These are phyloP conservation scores for Alouatta caraya DNA, from an alignment of 2,797 vertebrate species.

Conservation along the genomic window DNA sequence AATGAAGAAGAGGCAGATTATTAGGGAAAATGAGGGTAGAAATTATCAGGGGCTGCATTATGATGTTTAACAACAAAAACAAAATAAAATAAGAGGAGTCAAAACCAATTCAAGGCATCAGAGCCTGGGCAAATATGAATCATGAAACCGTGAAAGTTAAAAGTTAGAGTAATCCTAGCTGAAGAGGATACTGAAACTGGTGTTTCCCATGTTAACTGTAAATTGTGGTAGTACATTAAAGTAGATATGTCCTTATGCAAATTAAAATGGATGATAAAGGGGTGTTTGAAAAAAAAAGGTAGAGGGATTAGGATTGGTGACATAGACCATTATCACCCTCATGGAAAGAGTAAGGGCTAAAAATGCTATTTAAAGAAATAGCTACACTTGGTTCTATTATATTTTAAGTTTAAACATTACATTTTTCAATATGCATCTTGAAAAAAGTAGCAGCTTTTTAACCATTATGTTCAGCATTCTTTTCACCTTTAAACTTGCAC, in stretches of 20 bases:
- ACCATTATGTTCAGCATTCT: background rate
- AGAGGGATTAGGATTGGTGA: background rate
- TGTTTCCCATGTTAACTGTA: background rate
- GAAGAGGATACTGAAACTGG: background rate
- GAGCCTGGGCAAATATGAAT: background rate
- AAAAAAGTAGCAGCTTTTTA: constrained; percentile 13
- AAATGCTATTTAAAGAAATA: constrained; percentile 15
- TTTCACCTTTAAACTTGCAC: constrained; percentile 58
- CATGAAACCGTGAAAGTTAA: background rate
- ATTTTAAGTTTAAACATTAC: background rate
- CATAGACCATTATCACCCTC: background rate
- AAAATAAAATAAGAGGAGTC: background rate
- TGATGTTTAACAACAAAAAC: background rate
- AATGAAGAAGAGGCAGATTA: background rate
- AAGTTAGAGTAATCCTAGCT: background rate
- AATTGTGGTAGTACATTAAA: background rate
- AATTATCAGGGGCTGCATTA: background rate
- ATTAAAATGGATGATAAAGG: background rate
- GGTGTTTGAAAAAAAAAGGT: background rate
- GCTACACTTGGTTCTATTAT: background rate
- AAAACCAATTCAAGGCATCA: background rate
- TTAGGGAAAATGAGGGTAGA: background rate
- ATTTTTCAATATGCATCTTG: background rate
- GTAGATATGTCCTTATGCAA: background rate
- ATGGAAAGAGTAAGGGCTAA: background rate